A percentile compares a stretch with the other conserved stretches of the same genome.
Evolutionary conservation across 2,797 vertebrate genomes (phyloP).

Genomic region (Eutrigla gurnardus): DNA sequence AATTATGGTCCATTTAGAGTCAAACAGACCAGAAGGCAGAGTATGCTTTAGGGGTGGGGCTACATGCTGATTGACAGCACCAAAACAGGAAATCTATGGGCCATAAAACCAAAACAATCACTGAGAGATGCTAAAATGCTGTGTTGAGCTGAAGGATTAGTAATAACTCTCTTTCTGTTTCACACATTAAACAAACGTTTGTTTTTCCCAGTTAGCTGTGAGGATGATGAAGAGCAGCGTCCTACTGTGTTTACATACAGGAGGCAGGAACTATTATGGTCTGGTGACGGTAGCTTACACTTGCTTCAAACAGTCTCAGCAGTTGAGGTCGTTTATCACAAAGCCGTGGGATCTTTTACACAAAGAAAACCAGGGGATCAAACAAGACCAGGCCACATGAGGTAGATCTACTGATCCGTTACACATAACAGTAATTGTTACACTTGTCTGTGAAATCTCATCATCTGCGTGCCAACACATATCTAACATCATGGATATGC

Average conservation of each 20-base stretch:
- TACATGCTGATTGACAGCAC: too few species aligned
- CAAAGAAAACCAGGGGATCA: neutral
- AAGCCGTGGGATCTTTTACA: neutral
- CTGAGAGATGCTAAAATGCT: neutral
- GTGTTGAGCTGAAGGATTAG: neutral
- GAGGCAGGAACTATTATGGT: neutral
- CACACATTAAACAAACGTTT: neutral
- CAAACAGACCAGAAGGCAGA: too few species aligned
- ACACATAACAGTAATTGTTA: neutral
- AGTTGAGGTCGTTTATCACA: neutral
- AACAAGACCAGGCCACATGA: neutral
- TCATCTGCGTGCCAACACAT: too few species aligned
- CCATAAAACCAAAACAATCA: neutral
- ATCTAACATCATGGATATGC: too few species aligned
- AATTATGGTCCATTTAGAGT: too few species aligned
- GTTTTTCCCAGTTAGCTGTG: too few species aligned
- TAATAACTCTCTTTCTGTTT: neutral
- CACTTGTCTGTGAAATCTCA: neutral
- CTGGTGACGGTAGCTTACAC: too few species aligned
- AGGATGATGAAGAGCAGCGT: neutral
- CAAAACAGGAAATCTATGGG: neutral
- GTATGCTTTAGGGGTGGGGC: too few species aligned
- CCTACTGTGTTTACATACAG: neutral
- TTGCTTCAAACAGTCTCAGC: neutral
- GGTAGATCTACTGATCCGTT: neutral